Conservation (phyloP, 2,888 invertebrate species). For the Platynereis dumerilii region DNA sequence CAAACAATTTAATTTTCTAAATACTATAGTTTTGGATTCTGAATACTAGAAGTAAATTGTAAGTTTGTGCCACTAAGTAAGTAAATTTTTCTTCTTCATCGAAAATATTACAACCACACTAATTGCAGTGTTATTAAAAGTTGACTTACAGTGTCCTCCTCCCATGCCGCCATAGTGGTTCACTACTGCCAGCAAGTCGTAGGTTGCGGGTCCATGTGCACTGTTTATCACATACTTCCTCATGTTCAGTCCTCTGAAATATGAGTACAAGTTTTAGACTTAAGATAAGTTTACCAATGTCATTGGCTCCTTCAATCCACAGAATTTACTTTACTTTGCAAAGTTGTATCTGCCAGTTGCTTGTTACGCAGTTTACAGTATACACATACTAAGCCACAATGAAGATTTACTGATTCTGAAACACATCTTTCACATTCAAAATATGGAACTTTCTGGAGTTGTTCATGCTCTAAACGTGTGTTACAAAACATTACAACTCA, state of each 20-base stretch:
- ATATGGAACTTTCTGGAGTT: no score
- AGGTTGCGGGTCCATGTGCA: slow-evolving; percentile 58
- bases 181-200: slow-evolving; percentile 67
- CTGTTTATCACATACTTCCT: slow-evolving; percentile 64
- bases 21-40: not conserved
- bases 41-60: not conserved
- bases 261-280: no score
- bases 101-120: not conserved
- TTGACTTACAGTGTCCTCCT: slow-evolving; percentile 62
- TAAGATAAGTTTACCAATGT: no score
- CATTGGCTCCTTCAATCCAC: no score
- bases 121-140: not conserved
- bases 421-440: no score
- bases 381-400: no score
- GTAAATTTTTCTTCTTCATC: not conserved
- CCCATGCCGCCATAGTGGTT: slow-evolving; percentile 68
- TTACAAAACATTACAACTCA: no score
- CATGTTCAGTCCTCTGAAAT: slow-evolving; percentile 63
- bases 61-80: not conserved
- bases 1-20: not conserved
- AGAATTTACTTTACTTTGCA: no score
- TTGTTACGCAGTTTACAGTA: no score
- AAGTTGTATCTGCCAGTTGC: no score
- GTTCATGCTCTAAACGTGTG: no score
- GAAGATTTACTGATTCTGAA: no score